These are phyloP conservation scores for Plotosus lineatus DNA, from an alignment of 2,113 vertebrate species.

Conservation along the genomic window DNA sequence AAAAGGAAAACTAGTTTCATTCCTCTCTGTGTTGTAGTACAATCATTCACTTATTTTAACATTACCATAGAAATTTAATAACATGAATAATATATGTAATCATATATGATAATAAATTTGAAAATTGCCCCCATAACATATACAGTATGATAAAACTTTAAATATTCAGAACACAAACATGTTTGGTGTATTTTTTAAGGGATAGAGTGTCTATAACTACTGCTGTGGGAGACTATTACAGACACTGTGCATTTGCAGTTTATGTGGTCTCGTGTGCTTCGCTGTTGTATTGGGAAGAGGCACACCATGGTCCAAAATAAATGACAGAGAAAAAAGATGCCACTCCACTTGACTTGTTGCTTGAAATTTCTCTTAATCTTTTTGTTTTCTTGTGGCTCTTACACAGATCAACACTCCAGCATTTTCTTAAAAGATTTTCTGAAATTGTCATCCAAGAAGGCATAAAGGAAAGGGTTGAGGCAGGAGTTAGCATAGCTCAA, in stretches of 20 bases:
- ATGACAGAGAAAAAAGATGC: not conserved
- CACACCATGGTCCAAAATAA: not conserved
- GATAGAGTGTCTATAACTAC: not conserved
- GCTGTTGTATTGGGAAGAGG: not conserved
- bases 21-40: not conserved
- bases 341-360: not conserved
- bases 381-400: not conserved
- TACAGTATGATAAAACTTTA: no score
- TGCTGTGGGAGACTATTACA: not conserved
- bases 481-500: conserved; percentile 91
- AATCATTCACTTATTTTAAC: not conserved
- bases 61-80: no score
- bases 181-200: not conserved
- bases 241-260: conserved; percentile 3
- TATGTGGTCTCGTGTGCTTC: not conserved
- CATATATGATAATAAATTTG: no score
- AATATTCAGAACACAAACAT: not conserved
- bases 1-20: not conserved
- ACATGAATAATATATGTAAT: no score
- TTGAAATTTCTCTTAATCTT: not conserved
- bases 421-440: conserved; percentile 82
- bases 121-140: not conserved
- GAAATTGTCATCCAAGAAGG: conserved; percentile 89
- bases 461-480: conserved; percentile 85
- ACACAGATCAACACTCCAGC: conserved; percentile 72